Percentiles rank a stretch among this genome's conserved stretches.
phyloP scores from a whole-genome alignment of 2,888 invertebrate species.

The Steinernema carpocapsae region DNA sequence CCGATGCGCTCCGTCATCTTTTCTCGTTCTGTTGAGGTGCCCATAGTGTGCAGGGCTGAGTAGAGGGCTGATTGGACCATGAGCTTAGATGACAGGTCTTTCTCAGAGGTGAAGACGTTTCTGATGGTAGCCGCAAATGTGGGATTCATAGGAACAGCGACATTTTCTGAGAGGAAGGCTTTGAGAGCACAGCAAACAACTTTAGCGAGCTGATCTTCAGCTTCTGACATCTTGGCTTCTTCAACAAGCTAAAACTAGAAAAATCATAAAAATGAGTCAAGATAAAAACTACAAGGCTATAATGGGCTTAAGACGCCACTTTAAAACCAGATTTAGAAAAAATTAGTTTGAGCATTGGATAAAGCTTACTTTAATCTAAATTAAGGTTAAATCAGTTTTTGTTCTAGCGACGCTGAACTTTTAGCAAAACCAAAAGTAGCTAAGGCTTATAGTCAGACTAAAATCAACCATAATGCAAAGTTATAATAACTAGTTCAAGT shows the following conservation, averaged over 20 bases:
- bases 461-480: too few relatives aligned
- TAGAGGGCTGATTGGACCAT: conserved; percentile 17
- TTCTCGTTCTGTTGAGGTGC: not conserved
- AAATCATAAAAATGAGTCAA: too few relatives aligned
- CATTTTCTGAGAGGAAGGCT: not conserved
- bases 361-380: too few relatives aligned
- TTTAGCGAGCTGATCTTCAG: not conserved
- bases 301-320: too few relatives aligned
- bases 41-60: not conserved
- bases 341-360: too few relatives aligned
- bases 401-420: too few relatives aligned
- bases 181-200: conserved; percentile 2
- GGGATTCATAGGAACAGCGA: not conserved
- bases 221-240: not conserved
- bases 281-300: too few relatives aligned
- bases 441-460: too few relatives aligned
- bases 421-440: too few relatives aligned
- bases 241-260: conserved; percentile 1
- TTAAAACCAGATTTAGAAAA: too few relatives aligned
- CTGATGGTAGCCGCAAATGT: not conserved
- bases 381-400: too few relatives aligned
- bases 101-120: not conserved
- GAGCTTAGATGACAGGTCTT: not conserved
- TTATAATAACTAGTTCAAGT: too few relatives aligned
- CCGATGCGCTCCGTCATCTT: not conserved